These are phyloP conservation scores for Elymnias hypermnestra DNA, from an alignment of 1,140 invertebrate genomes.

Conservation along the genomic window DNA sequence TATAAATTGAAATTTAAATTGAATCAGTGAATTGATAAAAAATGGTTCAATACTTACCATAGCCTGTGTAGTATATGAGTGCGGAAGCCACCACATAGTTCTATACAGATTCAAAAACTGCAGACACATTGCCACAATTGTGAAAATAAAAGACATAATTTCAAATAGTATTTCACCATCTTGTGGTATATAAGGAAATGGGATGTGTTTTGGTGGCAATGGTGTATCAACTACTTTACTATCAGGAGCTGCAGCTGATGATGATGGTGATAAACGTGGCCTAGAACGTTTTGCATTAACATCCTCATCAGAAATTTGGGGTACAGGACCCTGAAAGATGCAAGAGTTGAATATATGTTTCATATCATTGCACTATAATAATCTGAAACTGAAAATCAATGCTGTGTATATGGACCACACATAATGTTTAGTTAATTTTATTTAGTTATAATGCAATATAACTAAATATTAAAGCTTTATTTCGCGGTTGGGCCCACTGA, in stretches of 20 bases:
- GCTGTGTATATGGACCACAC: too few species aligned
- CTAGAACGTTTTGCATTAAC: slow-evolving; percentile 39
- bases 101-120: slow-evolving; percentile 97
- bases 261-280: slow-evolving; percentile 28
- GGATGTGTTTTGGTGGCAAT: slow-evolving; percentile 85
- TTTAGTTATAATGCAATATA: too few species aligned
- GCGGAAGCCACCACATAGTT: slow-evolving; percentile 97
- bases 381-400: too few species aligned
- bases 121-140: slow-evolving; percentile 82
- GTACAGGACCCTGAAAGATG: slow-evolving; percentile 35
- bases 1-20: too few species aligned
- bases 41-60: slow-evolving; percentile 79
- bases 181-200: slow-evolving; percentile 89
- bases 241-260: slow-evolving; percentile 19
- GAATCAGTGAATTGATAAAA: neutral
- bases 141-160: slow-evolving; percentile 88
- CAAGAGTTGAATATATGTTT: neutral
- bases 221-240: slow-evolving; percentile 41
- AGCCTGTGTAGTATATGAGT: slow-evolving; percentile 91
- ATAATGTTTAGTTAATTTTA: too few species aligned
- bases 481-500: too few species aligned
- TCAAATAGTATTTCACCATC: slow-evolving; percentile 92
- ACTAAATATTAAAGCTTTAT: too few species aligned
- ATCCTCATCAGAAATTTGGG: slow-evolving; percentile 46
- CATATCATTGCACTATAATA: too few species aligned